phyloP scores from a whole-genome alignment of 2,113 vertebrate genomes.

The Neogale vison region DNA sequence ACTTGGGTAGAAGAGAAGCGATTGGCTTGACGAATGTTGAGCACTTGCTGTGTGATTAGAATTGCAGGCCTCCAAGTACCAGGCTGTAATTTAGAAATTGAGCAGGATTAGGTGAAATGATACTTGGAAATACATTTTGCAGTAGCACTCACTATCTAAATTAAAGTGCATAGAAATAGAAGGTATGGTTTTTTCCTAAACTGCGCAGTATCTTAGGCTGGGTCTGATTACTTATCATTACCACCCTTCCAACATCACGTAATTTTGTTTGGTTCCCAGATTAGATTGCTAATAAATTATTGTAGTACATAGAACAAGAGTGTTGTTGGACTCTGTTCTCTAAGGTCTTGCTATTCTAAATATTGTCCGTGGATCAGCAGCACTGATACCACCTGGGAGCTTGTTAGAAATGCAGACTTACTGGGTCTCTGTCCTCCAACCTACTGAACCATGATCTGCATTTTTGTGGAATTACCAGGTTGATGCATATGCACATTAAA shows the following conservation, averaged over 20 bases:
- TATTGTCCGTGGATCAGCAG: neutral
- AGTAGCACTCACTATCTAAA: neutral
- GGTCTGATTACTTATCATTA: neutral
- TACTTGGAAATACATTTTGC: neutral
- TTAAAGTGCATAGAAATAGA: neutral
- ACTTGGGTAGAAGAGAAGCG: neutral
- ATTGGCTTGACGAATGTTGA: neutral
- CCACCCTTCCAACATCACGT: neutral
- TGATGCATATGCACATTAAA: neutral
- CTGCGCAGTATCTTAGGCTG: neutral
- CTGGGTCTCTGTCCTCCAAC: neutral
- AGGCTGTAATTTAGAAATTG: slow-evolving; percentile 22
- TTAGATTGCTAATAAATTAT: neutral
- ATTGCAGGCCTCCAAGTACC: neutral
- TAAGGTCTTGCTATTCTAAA: neutral
- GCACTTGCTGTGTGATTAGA: neutral
- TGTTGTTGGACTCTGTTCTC: neutral
- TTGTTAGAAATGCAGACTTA: neutral
- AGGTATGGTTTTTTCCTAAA: neutral
- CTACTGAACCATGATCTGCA: neutral
- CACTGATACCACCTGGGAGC: neutral
- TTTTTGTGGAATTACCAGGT: neutral
- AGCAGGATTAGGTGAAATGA: neutral
- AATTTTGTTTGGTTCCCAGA: slow-evolving; percentile 6
- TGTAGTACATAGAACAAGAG: neutral